Evolutionary conservation across 2,797 vertebrate species (phyloP).

Genomic region (Tenualosa ilisha): DNA sequence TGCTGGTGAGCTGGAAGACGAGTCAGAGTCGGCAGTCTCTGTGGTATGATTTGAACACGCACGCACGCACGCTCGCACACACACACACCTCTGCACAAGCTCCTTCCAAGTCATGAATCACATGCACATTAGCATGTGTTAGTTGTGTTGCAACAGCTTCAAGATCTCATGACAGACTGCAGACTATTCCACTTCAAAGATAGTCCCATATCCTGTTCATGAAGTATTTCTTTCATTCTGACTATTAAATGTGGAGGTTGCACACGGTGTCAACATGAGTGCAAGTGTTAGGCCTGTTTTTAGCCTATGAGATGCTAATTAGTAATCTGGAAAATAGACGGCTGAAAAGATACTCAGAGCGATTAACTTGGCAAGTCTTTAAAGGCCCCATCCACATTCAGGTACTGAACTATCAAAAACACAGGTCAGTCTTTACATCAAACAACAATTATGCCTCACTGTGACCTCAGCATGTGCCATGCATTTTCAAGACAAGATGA

Average conservation of each 20-base stretch:
- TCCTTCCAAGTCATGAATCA: background rate
- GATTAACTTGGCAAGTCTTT: background rate
- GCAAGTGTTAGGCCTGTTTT: background rate
- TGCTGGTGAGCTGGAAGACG: constrained; percentile 11
- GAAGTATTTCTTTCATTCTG: background rate
- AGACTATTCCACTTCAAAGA: background rate
- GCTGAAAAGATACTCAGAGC: background rate
- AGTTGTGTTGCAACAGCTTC: background rate
- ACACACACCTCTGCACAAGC: background rate
- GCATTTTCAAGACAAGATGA: constrained; percentile 50
- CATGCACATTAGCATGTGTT: background rate
- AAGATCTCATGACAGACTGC: background rate
- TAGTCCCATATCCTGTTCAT: background rate
- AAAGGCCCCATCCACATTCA: background rate
- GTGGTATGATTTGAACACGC: constrained; percentile 19
- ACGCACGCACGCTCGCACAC: background rate
- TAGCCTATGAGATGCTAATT: background rate
- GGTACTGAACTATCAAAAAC: constrained; percentile 68
- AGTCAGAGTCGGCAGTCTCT: constrained; percentile 11
- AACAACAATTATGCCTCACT: constrained; percentile 72
- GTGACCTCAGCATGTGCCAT: constrained; percentile 61
- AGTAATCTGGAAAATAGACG: background rate
- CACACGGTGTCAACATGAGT: background rate
- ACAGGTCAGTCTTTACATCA: constrained; percentile 79
- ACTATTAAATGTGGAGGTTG: background rate